Evolutionary conservation across 2,113 vertebrate species (phyloP), one percentile per base, ranked within the genome.

Genomic region (Bambusicola thoracicus): DNA sequence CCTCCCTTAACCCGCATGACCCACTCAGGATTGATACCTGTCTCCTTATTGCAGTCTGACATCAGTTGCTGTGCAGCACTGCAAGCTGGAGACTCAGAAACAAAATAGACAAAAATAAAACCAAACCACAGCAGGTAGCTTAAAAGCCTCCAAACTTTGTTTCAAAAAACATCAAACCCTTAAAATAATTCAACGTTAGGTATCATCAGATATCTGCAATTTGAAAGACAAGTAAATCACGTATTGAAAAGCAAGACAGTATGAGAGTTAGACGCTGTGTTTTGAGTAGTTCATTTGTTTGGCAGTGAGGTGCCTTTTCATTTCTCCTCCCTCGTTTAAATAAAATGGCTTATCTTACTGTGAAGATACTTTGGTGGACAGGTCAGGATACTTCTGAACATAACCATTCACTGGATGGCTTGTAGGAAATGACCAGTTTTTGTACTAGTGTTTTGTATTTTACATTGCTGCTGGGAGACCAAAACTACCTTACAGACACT

Each of bases 111-210:
- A 49, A 29, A 53, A 53, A 53, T 15, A 53, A 53, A 51, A 13
- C 25, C 25, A 51, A 51, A 53, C 8, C 25, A 29, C 9, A 29
- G 8, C 61, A 34, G 40, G n/a, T 41, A 62, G 19, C 32, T 59
- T 63, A 30, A 8, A 82, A 87, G 38, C 38, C 36, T 11, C 72
- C 29, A 19, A 13, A 53, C n/a, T 32, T 89, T 3, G 46, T 86
- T 88, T 86, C 25, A 56, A 34, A 89, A 93, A 76, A n/a, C n/a
- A 65, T 83, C 56, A 79, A 78, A 22, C 48, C 27, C 87, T 92
- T 41, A 55, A 72, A 68, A 30, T 76, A 65, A 75, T 80, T 61
- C 27, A 43, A 16, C 36, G 34, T 49, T 67, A 21, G 46, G 44
- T 62, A 56, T 61, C 55, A 53, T 85, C 75, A 70, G 68, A 55